Evolutionary conservation across 2,113 vertebrate genomes (phyloP).

Genomic region (Lucifuga dentata): DNA sequence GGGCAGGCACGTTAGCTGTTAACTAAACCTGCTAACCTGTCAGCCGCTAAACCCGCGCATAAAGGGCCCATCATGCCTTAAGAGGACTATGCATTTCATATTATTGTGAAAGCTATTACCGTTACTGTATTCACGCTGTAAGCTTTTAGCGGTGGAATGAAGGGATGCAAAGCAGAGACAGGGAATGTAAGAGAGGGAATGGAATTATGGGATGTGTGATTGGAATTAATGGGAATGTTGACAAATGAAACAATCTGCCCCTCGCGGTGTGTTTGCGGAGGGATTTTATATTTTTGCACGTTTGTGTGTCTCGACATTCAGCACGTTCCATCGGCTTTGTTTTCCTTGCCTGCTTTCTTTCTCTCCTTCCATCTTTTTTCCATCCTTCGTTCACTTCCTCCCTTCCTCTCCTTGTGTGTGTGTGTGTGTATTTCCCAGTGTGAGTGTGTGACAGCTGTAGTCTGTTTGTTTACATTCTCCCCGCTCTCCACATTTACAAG

Average conservation of each 20-base stretch:
- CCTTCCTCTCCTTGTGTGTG: slow-evolving; percentile 1
- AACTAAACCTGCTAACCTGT: slow-evolving; percentile 78
- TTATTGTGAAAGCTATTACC: slow-evolving; percentile 63
- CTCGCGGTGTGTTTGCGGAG: slow-evolving; percentile 62
- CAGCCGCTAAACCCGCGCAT: slow-evolving; percentile 74
- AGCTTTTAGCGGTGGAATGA: slow-evolving; percentile 30
- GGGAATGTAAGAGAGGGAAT: slow-evolving; percentile 28
- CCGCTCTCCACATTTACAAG: slow-evolving; percentile 56
- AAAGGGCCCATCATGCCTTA: slow-evolving; percentile 79
- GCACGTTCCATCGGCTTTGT: slow-evolving; percentile 23
- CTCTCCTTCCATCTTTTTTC: slow-evolving; percentile 2
- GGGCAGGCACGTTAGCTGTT: slow-evolving; percentile 73
- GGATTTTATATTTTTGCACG: slow-evolving; percentile 53
- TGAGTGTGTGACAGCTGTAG: slow-evolving; percentile 69
- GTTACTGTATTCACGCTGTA: slow-evolving; percentile 52
- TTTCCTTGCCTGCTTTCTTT: slow-evolving; percentile 4
- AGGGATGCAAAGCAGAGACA: slow-evolving; percentile 16
- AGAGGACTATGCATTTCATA: slow-evolving; percentile 58
- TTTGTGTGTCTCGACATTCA: slow-evolving; percentile 8
- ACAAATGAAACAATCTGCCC: slow-evolving; percentile 55
- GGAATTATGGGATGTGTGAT: slow-evolving; percentile 68
- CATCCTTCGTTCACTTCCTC: slow-evolving; percentile 1
- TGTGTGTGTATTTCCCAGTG: slow-evolving; percentile 31
- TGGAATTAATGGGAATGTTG: slow-evolving; percentile 72
- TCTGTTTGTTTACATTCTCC: slow-evolving; percentile 71